These are phyloP conservation scores for Elachura formosa DNA, from an alignment of 2,113 vertebrate species.

Conservation along the genomic window DNA sequence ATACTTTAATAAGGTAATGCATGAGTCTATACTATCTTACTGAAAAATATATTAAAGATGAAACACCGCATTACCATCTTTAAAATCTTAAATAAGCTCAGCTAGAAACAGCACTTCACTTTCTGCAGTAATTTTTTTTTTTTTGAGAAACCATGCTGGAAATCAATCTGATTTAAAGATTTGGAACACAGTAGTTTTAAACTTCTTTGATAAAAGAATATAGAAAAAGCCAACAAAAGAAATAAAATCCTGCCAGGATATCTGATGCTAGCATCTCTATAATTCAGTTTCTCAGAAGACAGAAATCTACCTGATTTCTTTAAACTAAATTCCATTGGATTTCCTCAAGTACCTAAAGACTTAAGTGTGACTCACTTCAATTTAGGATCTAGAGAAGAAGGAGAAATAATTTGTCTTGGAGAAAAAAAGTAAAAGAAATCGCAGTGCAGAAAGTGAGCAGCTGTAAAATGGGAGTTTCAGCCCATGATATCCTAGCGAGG, in stretches of 20 bases:
- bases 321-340: constrained; percentile 7
- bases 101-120: background rate
- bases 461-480: background rate
- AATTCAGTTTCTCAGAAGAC: background rate
- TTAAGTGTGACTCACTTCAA: background rate
- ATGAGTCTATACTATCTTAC: background rate
- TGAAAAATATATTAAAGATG: background rate
- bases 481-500: background rate
- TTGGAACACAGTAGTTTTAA: background rate
- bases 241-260: background rate
- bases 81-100: background rate
- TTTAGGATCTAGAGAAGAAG: background rate
- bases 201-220: background rate
- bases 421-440: background rate
- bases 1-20: background rate
- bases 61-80: background rate
- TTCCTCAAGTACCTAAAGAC: background rate
- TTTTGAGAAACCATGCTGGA: background rate
- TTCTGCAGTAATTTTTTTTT: background rate
- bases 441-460: background rate
- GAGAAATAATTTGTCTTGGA: background rate
- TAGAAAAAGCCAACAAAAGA: background rate
- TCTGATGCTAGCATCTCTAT: background rate
- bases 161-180: background rate
- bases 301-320: background rate